Conservation (phyloP, 2,113 vertebrate species). For the Motacilla tschutschensis region DNA sequence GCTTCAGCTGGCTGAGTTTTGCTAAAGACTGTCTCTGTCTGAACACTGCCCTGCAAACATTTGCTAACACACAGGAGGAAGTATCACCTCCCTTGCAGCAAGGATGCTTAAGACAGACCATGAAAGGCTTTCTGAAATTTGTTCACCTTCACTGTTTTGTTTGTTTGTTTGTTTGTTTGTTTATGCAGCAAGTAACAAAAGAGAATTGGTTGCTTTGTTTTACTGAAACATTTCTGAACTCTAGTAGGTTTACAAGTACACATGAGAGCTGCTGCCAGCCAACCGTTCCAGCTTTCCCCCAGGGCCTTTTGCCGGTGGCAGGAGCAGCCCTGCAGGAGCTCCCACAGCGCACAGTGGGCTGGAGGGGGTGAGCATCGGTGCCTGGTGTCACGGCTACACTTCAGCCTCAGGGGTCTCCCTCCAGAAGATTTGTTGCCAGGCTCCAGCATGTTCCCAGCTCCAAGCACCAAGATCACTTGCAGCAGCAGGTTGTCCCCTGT, state of each 20-base stretch:
- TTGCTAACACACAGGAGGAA: background rate
- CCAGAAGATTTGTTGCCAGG: background rate
- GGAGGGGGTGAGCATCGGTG: background rate
- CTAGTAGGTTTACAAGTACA: background rate
- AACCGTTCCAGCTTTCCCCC: background rate
- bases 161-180: background rate
- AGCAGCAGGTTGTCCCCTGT: background rate
- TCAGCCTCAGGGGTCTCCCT: background rate
- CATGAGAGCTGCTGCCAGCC: background rate
- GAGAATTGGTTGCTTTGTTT: background rate
- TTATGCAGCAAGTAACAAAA: background rate
- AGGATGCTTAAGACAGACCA: background rate
- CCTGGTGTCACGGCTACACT: background rate
- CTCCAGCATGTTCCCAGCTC: background rate
- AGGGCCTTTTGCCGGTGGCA: background rate
- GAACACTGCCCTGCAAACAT: background rate
- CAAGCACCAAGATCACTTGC: background rate
- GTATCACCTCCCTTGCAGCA: background rate
- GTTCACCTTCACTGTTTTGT: background rate
- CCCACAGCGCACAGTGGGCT: accelerated
- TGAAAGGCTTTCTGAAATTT: background rate
- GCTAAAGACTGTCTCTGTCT: background rate
- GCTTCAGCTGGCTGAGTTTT: background rate
- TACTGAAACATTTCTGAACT: background rate
- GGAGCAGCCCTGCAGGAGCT: background rate